Base-by-base conservation (phyloP, 2,888 invertebrate species). In the Sinelater perroti region DNA sequence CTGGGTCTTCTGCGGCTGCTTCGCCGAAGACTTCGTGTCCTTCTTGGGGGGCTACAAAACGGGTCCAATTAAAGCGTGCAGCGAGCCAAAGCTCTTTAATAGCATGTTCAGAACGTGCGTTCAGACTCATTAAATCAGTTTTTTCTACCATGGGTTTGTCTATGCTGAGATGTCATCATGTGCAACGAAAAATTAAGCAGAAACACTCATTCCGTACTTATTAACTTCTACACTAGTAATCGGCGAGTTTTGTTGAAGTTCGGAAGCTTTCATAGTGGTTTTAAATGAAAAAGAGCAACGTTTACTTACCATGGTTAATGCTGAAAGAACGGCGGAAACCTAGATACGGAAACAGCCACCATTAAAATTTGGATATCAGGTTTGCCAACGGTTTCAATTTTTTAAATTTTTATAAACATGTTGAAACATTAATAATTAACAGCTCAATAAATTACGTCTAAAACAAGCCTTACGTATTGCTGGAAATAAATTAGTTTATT, bases 1-100 rank as follows among this genome's bases (percentile, higher is more conserved):
- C 72, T 93, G 93, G 66, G 93, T 93, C 78, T 94, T 95, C 75
- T 94, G 94, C 63, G 95, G 93, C 82, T 93, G 93, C 80, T 95
- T 95, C 61, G 93, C 89, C 79, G 91, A 89, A 73, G 90, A 85
- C 81, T 95, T 95, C 11, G 93, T 83, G 81, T 95, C 94, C 86
- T 95, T 95, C 79, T 95, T 95, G 70, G 95, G 94, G 78, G 94
- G 93, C 95, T 94, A 78, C 86, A 82, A 72, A 68, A 74, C 65
- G 64, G 38, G 64, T 45, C 30, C 45, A 11, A 46, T 38, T 56
- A 26, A 14, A n/a, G n/a, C n/a, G n/a, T n/a, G n/a, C n/a, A n/a
- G n/a, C n/a, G n/a, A n/a, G n/a, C n/a, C n/a, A n/a, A n/a, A n/a
- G n/a, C n/a, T n/a, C n/a, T n/a, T n/a, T n/a, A n/a, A n/a, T n/a